Conservation (phyloP, 2,113 vertebrate species). For the Baryphthengus martii region DNA sequence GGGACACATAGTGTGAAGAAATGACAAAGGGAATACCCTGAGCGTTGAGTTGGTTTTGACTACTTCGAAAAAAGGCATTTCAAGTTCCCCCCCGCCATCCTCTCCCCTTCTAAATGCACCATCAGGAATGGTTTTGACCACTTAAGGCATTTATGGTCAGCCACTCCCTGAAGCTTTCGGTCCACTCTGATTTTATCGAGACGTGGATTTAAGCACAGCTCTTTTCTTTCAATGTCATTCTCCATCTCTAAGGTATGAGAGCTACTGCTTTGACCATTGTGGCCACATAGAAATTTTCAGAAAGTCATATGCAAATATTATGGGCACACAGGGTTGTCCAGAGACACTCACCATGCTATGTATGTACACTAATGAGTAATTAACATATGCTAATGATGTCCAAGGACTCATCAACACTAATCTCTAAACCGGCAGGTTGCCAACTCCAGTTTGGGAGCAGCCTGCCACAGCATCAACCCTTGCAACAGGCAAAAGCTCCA, state of each 20-base stretch:
- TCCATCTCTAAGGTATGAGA: not conserved
- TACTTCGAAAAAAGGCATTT: not conserved
- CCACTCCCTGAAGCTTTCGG: not conserved
- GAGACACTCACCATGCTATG: not conserved
- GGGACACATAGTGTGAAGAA: not conserved
- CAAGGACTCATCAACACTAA: not conserved
- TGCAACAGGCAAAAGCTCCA: not conserved
- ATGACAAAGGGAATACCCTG: not conserved
- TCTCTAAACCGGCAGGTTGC: not conserved
- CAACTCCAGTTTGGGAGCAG: not conserved
- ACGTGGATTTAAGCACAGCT: not conserved
- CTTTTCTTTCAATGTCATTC: not conserved
- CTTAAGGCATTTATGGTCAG: not conserved
- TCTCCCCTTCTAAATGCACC: not conserved
- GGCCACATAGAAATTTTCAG: not conserved
- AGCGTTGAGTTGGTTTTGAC: not conserved
- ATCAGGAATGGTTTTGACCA: not conserved
- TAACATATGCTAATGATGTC: not conserved
- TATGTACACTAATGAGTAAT: slow-evolving; percentile 5
- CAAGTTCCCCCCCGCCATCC: not conserved
- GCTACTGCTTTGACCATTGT: not conserved
- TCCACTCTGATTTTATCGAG: not conserved
- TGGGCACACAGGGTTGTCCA: not conserved
- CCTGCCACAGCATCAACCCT: not conserved
- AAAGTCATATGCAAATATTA: slow-evolving; percentile 10